phyloP scores from a whole-genome alignment of 2,797 vertebrate genomes.

The Zenarchopterus dispar region DNA sequence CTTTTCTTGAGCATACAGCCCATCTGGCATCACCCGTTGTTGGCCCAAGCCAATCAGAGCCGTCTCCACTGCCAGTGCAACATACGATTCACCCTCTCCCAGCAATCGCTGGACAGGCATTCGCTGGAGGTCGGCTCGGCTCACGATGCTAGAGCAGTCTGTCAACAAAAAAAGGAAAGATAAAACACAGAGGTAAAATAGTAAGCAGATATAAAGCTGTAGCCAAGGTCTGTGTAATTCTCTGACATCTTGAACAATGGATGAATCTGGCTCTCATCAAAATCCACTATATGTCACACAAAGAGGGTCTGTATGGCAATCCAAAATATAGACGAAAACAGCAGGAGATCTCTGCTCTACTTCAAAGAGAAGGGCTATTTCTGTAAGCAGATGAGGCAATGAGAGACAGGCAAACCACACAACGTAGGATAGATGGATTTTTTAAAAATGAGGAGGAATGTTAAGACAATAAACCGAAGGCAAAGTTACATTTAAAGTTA shows the following conservation, averaged over 20 bases:
- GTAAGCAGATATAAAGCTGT: too few relatives aligned
- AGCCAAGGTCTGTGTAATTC: slow-evolving; percentile 13
- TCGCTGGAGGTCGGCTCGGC: slow-evolving; percentile 90
- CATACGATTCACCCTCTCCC: slow-evolving; percentile 94
- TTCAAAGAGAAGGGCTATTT: slow-evolving; percentile 60
- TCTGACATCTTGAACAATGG: slow-evolving; percentile 21
- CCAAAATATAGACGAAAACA: slow-evolving; percentile 57
- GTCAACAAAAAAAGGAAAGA: slow-evolving; percentile 13
- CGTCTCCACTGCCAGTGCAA: slow-evolving; percentile 94
- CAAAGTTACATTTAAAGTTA: slow-evolving; percentile 18
- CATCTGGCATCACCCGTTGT: slow-evolving; percentile 97
- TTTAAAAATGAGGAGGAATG: slow-evolving; percentile 15
- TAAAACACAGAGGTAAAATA: background rate
- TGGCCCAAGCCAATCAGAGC: slow-evolving; percentile 95
- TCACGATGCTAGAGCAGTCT: slow-evolving; percentile 90
- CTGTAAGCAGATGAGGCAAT: slow-evolving; percentile 52
- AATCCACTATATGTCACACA: slow-evolving; percentile 10
- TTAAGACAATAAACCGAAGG: slow-evolving; percentile 14
- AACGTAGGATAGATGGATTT: slow-evolving; percentile 36
- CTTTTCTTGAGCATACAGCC: slow-evolving; percentile 97
- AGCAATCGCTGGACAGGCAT: slow-evolving; percentile 91
- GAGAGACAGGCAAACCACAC: slow-evolving; percentile 30
- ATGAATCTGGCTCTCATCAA: slow-evolving; percentile 37
- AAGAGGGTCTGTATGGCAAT: slow-evolving; percentile 49
- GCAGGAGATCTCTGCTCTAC: slow-evolving; percentile 46